Evolutionary conservation across 2,888 invertebrate genomes (phyloP).

Genomic region (Glyphotaelius pellucidus): DNA sequence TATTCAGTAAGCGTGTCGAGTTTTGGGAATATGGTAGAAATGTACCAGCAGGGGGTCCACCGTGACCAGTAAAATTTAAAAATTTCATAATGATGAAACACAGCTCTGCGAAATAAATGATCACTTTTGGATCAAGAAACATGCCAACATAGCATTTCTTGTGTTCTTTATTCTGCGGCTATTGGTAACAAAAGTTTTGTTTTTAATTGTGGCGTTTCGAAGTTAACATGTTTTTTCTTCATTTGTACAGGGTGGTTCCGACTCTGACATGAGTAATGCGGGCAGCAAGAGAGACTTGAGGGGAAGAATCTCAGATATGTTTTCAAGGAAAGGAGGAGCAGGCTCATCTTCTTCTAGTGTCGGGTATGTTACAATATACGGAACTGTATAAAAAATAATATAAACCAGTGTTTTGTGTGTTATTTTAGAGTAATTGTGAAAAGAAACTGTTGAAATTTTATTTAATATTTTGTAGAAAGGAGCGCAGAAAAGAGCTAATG

Average conservation of each 20-base stretch:
- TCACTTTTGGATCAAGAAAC: too few species aligned
- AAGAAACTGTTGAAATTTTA: background rate
- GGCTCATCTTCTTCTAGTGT: constrained; percentile 81
- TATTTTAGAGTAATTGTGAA: constrained; percentile 53
- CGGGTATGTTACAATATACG: constrained; percentile 74
- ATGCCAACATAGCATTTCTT: too few species aligned
- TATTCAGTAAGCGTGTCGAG: too few species aligned
- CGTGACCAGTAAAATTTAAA: too few species aligned
- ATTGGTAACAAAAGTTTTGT: too few species aligned
- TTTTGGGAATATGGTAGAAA: too few species aligned
- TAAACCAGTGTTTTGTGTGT: background rate
- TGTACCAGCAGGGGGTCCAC: too few species aligned
- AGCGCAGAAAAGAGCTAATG: constrained; percentile 69
- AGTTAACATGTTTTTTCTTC: background rate
- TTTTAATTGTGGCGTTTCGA: background rate
- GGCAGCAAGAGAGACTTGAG: constrained; percentile 88
- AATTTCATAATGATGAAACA: too few species aligned
- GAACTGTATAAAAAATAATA: too few species aligned
- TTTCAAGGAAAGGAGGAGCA: constrained; percentile 81
- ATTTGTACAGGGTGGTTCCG: constrained; percentile 77
- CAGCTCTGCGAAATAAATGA: too few species aligned
- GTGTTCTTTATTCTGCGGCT: too few species aligned
- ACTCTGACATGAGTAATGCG: constrained; percentile 83
- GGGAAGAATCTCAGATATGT: constrained; percentile 89
- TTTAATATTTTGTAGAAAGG: constrained; percentile 71